Evolutionary conservation across 2,797 vertebrate genomes (phyloP).

Genomic region (Triplophysa yarkandensis): DNA sequence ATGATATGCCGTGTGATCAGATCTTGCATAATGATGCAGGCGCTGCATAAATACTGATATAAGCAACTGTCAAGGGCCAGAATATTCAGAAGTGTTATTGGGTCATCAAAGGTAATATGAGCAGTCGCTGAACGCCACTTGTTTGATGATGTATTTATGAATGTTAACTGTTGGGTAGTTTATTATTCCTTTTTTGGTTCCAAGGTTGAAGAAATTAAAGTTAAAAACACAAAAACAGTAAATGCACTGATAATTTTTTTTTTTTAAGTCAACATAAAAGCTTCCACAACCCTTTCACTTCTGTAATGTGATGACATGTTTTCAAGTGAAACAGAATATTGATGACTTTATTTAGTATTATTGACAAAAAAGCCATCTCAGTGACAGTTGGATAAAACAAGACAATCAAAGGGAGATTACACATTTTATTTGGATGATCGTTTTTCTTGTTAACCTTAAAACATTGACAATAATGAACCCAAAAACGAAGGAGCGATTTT

Average conservation of each 20-base stretch:
- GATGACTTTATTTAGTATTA: neutral
- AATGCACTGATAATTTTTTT: neutral
- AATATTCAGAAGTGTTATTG: slow-evolving; percentile 9
- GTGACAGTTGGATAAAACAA: neutral
- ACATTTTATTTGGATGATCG: neutral
- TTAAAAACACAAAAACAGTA: neutral
- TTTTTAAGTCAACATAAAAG: slow-evolving; percentile 19
- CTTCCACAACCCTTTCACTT: neutral
- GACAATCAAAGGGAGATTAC: too few species aligned
- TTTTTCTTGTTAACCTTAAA: slow-evolving; percentile 32
- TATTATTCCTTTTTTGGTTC: slow-evolving; percentile 38
- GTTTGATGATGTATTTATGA: slow-evolving; percentile 40
- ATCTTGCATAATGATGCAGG: slow-evolving; percentile 40
- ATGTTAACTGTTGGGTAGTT: slow-evolving; percentile 12
- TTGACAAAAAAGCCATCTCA: neutral
- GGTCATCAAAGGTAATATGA: neutral
- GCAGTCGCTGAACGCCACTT: slow-evolving; percentile 9
- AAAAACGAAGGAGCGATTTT: slow-evolving; percentile 19
- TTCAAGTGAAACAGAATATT: neutral
- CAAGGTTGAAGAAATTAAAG: slow-evolving; percentile 12
- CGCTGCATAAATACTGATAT: slow-evolving; percentile 43
- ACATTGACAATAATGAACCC: neutral
- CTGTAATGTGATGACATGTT: neutral
- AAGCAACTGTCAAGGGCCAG: slow-evolving; percentile 42
- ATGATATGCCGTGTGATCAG: slow-evolving; percentile 41